Base-by-base conservation (phyloP, 2,888 invertebrate species). In the Conus canariensis region DNA sequence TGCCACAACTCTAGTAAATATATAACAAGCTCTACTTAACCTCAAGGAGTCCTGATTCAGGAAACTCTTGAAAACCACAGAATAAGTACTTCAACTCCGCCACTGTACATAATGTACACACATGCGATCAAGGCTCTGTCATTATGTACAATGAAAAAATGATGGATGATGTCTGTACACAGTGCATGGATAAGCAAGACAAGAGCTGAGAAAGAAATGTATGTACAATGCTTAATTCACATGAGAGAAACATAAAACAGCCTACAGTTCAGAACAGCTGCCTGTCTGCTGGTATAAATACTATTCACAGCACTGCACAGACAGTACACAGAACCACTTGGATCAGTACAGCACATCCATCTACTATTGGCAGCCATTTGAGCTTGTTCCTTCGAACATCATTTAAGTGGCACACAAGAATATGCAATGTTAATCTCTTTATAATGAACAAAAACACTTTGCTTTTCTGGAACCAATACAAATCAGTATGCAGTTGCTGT, bases 41-140 rank as follows among this genome's bases (percentile, higher is more conserved):
- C 59, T 16, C n/a, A 67, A 87, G n/a, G 45, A 56, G n/a, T n/a
- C 70, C 56, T 45, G 87, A 87, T 87, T 87, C 87, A 87, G 70
- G 87, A 22, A 64, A 70, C 70, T 70, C 45, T n/a, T 45, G 10
- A n/a, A n/a, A 87, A 87, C 59, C 87, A 70, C 56, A 64, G 30
- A n/a, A n/a, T 87, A 87, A 70, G 56, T 74, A 87, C 87, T 83
- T 83, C 58, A 83, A 58, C 56, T 83, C 22, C 22, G 60, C 67
- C 86, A 86, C 86, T 86, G 67, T 86, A 86, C 82, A 83, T 19
- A 83, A 83, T 83, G 82, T 83, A 83, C 82, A 83, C 58, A 83
- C 82, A 83, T 83, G 82, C 82, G 58, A 83, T 22, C 19, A 12
- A 83, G 25, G 82, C 58, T 22, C 58, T 22, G 22, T 83, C 22